Base-by-base conservation (phyloP, 2,888 invertebrate genomes). In the Heteropelma amictum region DNA sequence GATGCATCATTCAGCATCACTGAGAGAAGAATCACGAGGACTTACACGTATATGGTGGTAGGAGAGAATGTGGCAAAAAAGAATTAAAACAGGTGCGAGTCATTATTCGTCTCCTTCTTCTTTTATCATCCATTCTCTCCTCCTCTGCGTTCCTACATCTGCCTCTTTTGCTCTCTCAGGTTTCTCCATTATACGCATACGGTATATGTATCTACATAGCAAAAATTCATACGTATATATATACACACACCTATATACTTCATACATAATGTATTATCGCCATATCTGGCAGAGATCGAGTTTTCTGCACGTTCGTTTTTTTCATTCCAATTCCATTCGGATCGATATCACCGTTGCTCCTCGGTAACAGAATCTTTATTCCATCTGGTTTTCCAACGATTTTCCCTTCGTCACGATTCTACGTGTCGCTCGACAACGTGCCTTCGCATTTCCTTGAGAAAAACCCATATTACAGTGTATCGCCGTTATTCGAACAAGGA, bases 71-170 rank as follows among this genome's bases (percentile, higher is more conserved):
- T 60, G 56, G 67, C 49, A 60, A 67, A 70, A 67, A 64, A 70
- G 71, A 72, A 67, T 68, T 64, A 72, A 75, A 75, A 77, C 79
- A 79, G 79, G 79, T 79, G 79, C 77, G 75, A 77, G 77, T 76
- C 72, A 77, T 76, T 78, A 78, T 77, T 77, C 60, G 72, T 61
- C n/a, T 35, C 70, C 56, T 63, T 71, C 54, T 67, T 56, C 51
- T 76, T 79, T 74, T 26, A 49, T 63, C 19, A 21, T 30, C 53
- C 53, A 51, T 28, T 60, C 38, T 70, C 40, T 56, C 51, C 40
- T 49, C 49, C 71, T 68, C 14, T 61, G 19, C 40, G 17, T 28
- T 3, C n/a, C 53, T 61, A 65, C 30, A 49, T 19, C 40, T 17
- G 19, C 51, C 14, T 21, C 61, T 6, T 12, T 51, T 6, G 28